Evolutionary conservation across 2,113 vertebrate species (phyloP).

Genomic region (Chaetodon trifascialis): DNA sequence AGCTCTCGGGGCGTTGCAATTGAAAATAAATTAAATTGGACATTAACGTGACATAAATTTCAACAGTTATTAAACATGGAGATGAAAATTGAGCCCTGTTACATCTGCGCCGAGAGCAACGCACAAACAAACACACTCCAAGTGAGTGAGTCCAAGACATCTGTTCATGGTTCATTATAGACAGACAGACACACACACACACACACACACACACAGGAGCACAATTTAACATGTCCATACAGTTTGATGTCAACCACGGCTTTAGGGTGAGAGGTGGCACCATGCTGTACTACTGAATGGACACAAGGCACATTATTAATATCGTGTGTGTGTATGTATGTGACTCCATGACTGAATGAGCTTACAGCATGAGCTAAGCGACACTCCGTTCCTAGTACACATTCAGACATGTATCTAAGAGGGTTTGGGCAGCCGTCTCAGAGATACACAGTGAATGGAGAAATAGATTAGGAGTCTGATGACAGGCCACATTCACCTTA

Average conservation of each 20-base stretch:
- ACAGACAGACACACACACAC: background rate
- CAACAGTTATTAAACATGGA: background rate
- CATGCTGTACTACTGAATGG: background rate
- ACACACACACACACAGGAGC: background rate
- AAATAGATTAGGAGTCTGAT: too few relatives aligned
- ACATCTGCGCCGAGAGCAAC: background rate
- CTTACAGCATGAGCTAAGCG: background rate
- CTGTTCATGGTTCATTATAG: background rate
- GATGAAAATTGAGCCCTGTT: background rate
- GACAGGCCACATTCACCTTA: too few relatives aligned
- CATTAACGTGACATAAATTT: background rate
- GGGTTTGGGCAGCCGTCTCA: background rate
- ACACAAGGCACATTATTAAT: background rate
- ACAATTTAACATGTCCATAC: background rate
- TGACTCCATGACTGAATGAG: background rate
- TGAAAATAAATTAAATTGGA: conserved; percentile 6
- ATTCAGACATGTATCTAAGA: background rate
- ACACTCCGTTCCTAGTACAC: background rate
- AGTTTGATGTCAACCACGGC: background rate
- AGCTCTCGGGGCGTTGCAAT: background rate
- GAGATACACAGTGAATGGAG: background rate
- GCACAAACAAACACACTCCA: background rate
- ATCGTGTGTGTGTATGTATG: background rate
- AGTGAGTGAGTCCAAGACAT: background rate
- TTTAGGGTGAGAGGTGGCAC: background rate